A percentile compares a stretch with the other conserved stretches of the same genome.
phyloP scores from a whole-genome alignment of 2,888 invertebrate genomes.

The Gryllus longicercus region DNA sequence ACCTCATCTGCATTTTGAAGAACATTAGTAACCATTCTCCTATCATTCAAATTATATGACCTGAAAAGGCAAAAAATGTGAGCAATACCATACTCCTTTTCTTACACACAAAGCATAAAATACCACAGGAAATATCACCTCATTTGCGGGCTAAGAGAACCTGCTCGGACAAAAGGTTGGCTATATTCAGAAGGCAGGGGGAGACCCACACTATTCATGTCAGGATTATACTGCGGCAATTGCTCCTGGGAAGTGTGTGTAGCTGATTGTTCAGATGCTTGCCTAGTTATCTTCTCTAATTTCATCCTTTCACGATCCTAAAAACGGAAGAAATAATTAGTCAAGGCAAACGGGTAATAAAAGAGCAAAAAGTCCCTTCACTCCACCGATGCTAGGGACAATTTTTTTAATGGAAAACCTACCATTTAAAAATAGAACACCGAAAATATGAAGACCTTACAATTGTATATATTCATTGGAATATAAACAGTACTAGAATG shows the following conservation, averaged over 20 bases:
- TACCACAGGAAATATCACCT: neutral
- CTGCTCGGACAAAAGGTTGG: neutral
- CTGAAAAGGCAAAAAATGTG: too few species aligned
- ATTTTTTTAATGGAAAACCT: too few species aligned
- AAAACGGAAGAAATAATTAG: neutral
- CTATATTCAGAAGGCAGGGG: slow-evolving; percentile 36
- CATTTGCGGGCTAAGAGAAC: neutral
- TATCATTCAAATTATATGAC: slow-evolving; percentile 22
- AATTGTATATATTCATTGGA: too few species aligned
- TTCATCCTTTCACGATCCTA: slow-evolving; percentile 37
- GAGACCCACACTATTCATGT: slow-evolving; percentile 42
- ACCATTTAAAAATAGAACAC: too few species aligned
- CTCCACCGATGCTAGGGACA: too few species aligned
- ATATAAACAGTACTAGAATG: too few species aligned
- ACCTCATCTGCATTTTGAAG: slow-evolving; percentile 21
- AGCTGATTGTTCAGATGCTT: neutral
- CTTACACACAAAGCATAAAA: neutral
- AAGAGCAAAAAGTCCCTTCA: too few species aligned
- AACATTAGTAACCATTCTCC: neutral
- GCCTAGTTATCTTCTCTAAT: slow-evolving; percentile 34
- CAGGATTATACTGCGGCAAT: slow-evolving; percentile 33
- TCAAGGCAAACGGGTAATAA: too few species aligned
- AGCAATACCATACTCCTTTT: too few species aligned
- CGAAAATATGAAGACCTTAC: too few species aligned
- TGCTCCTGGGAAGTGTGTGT: neutral